Evolutionary conservation across 1,140 invertebrate species (phyloP).

Genomic region (Rhynchophorus ferrugineus): DNA sequence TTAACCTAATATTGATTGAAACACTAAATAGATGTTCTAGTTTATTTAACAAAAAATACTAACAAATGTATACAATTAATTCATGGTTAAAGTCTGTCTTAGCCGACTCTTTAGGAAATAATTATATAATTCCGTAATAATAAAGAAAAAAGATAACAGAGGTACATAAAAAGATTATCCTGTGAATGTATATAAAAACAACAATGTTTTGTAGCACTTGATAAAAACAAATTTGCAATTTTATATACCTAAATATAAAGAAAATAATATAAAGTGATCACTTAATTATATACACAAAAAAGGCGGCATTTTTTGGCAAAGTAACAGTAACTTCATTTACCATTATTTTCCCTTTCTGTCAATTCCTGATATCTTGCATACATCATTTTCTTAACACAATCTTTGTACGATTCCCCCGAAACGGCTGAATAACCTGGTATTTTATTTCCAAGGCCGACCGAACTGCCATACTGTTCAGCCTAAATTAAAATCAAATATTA

Average conservation of each 20-base stretch:
- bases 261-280: too few species aligned
- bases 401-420: slow-evolving; percentile 81
- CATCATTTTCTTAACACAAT: slow-evolving; percentile 88
- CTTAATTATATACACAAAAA: neutral
- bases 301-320: neutral
- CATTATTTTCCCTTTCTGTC: slow-evolving; percentile 44
- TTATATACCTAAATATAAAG: too few species aligned
- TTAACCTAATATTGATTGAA: too few species aligned
- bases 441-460: slow-evolving; percentile 69
- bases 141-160: too few species aligned
- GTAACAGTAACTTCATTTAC: slow-evolving; percentile 1
- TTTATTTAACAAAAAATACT: neutral
- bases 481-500: slow-evolving; percentile 20
- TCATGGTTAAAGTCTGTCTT: too few species aligned
- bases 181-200: too few species aligned
- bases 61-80: too few species aligned
- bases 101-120: too few species aligned
- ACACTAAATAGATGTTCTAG: neutral
- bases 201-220: too few species aligned
- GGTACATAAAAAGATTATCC: too few species aligned
- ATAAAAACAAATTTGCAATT: too few species aligned
- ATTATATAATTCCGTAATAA: too few species aligned
- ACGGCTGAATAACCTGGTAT: slow-evolving; percentile 63
- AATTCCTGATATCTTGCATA: slow-evolving; percentile 74
- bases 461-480: slow-evolving; percentile 57